These are phyloP conservation scores for Sinelater perroti DNA, from an alignment of 2,888 invertebrate genomes.

Conservation along the genomic window DNA sequence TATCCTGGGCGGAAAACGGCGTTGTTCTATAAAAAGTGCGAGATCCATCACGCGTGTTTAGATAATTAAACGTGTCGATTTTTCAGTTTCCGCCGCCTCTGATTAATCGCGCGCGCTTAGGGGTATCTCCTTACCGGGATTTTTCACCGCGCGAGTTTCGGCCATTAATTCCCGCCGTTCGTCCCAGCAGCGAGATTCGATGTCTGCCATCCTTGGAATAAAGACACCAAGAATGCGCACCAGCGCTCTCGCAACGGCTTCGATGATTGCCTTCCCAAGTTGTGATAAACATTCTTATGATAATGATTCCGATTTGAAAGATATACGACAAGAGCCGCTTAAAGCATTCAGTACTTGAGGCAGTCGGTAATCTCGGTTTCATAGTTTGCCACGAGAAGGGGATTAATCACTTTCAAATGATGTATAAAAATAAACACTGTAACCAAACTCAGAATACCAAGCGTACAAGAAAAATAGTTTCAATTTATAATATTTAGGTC, in stretches of 20 bases:
- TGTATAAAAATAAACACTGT: not conserved
- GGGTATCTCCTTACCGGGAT: constrained; percentile 43
- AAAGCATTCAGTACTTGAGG: constrained; percentile 1
- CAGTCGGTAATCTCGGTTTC: not conserved
- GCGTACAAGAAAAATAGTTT: no score
- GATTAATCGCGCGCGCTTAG: constrained; percentile 47
- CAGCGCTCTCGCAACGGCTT: no score
- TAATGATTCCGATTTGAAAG: constrained; percentile 12
- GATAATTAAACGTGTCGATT: constrained; percentile 54
- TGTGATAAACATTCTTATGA: constrained; percentile 12
- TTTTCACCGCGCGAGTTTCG: constrained; percentile 38
- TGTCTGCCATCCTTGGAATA: constrained; percentile 15
- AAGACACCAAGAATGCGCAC: no score
- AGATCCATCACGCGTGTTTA: constrained; percentile 44
- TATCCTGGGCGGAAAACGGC: constrained; percentile 35
- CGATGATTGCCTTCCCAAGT: no score
- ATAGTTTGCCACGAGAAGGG: no score
- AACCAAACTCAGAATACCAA: constrained; percentile 2
- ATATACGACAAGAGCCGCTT: constrained; percentile 2
- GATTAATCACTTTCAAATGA: no score
- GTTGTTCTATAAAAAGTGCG: constrained; percentile 48
- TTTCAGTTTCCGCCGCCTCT: constrained; percentile 51
- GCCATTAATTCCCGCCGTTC: constrained; percentile 31
- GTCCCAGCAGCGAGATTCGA: constrained; percentile 17
- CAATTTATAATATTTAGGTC: no score